Conservation (phyloP, 2,113 vertebrate species). For the Recurvirostra avosetta region DNA sequence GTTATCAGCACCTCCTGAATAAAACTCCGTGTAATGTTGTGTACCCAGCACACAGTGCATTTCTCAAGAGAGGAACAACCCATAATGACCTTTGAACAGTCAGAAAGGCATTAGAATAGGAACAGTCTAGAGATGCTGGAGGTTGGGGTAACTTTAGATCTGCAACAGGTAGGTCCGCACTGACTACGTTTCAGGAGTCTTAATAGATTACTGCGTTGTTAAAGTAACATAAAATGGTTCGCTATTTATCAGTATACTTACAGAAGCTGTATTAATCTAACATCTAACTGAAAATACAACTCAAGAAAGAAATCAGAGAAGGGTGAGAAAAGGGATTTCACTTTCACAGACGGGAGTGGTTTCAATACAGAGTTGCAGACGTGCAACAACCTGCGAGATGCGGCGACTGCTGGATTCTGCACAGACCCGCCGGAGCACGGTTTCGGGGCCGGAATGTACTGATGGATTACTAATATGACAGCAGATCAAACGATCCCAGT, state of each 20-base stretch:
- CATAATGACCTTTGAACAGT: neutral
- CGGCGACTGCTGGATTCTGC: no score
- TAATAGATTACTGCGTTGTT: neutral
- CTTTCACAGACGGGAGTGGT: neutral
- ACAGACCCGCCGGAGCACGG: fast-evolving
- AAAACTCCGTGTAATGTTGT: neutral
- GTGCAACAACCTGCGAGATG: fast-evolving
- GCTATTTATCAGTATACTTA: neutral
- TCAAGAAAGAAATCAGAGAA: neutral
- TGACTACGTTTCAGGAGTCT: neutral
- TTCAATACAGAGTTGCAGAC: neutral
- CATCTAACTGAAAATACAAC: neutral
- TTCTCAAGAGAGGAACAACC: neutral
- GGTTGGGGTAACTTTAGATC: neutral
- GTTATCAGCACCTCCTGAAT: slow-evolving; percentile 38
- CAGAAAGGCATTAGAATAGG: neutral
- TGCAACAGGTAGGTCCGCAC: neutral
- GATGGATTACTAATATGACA: neutral
- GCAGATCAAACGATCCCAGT: neutral
- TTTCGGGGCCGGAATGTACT: neutral
- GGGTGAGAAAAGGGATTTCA: neutral
- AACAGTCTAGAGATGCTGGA: neutral
- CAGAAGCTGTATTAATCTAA: neutral
- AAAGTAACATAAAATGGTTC: neutral
- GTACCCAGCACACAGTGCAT: neutral